These are phyloP conservation scores for Tympanuchus pallidicinctus DNA, from an alignment of 2,113 vertebrate species.

Conservation along the genomic window DNA sequence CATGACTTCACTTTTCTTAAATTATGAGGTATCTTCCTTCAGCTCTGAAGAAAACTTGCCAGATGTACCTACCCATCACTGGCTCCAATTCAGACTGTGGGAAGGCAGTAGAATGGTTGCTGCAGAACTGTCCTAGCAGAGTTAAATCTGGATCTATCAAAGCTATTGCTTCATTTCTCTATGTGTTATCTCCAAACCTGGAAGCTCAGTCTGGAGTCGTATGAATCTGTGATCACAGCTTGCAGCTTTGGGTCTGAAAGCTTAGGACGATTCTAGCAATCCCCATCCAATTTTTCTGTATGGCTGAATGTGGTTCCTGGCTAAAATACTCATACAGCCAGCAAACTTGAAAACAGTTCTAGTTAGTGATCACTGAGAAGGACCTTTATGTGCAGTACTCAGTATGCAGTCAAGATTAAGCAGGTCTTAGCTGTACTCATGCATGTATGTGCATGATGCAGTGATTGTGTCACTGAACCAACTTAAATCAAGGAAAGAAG, in stretches of 20 bases:
- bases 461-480: background rate
- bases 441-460: background rate
- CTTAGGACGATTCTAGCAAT: background rate
- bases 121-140: background rate
- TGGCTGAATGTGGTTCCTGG: background rate
- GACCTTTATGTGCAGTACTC: background rate
- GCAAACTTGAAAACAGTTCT: background rate
- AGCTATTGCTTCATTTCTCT: slow-evolving; percentile 18
- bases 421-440: background rate
- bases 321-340: accelerated
- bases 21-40: background rate
- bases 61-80: background rate
- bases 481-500: background rate
- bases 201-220: background rate
- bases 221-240: background rate
- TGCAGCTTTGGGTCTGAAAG: background rate
- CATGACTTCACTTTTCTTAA: slow-evolving; percentile 9
- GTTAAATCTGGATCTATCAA: slow-evolving; percentile 3
- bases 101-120: background rate
- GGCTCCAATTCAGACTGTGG: background rate
- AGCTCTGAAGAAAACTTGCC: background rate
- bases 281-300: background rate
- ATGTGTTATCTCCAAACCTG: background rate
- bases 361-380: background rate
- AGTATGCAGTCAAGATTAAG: background rate